Evolutionary conservation across 1,140 invertebrate genomes (phyloP), one percentile per base, ranked within the genome.

Genomic region (Pogonomyrmex barbatus): DNA sequence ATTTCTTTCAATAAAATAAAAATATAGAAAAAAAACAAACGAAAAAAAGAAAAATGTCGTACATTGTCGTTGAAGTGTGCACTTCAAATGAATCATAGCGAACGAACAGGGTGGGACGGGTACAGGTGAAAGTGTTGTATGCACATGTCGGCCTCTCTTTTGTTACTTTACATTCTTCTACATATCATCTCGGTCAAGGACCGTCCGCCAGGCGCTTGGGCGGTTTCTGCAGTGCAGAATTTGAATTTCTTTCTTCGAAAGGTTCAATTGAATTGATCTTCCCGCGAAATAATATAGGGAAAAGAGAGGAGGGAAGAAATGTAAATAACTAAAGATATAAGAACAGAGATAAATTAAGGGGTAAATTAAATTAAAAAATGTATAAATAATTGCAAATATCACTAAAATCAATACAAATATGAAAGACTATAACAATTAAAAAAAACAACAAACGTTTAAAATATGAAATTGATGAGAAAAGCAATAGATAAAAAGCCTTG

Each of bases 131-230:
- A 92, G 91, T 90, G 87, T 86, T 87, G 76, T 87, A 90, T 56
- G 90, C 88, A 91, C 77, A 87, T 76, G 54, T 85, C 52, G 14
- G 76, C 42, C 47, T 88, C 77, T 91, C 91, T 88, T 91, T 88
- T 86, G 82, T 87, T 90, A 91, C 86, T 91, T 89, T 76, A 50
- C 76, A 92, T 89, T 91, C 89, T 91, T 89, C 33, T 70, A 60
- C 63, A 42, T 68, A 85, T 87, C 82, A 92, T 90, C 56, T 83
- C 81, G 91, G 91, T 92, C 91, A 92, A 92, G 91, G 91, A 92
- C 89, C 62, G 17, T 33, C 4, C 50, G 36, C n/a, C 76, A 33
- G 24, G 60, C 87, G 47, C 84, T 89, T 89, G 82, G 87, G 87
- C 87, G 81, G 85, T 81, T 81, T 70, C 68, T 87, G n/a, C 71